Evolutionary conservation across 2,888 invertebrate genomes (phyloP).

Genomic region (Ommatoiulus sabulosus): DNA sequence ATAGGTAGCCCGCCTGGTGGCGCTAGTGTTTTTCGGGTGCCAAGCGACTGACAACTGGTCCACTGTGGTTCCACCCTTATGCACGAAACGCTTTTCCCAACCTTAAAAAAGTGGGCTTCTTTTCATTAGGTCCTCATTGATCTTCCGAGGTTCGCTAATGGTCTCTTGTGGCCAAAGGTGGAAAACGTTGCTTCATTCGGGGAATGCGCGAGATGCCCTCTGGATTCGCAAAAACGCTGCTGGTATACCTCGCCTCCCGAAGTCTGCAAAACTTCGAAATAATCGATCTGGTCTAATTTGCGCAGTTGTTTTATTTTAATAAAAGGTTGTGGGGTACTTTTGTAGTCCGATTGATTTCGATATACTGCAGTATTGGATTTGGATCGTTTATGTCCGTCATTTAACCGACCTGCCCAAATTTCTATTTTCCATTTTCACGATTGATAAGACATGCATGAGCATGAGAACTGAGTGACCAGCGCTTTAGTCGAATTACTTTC

Average conservation of each 20-base stretch:
- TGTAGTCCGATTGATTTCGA: not conserved
- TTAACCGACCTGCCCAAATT: too few relatives aligned
- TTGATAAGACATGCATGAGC: too few relatives aligned
- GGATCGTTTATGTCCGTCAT: too few relatives aligned
- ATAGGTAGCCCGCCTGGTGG: too few relatives aligned
- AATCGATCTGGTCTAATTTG: constrained; percentile 6
- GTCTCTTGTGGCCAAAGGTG: constrained; percentile 6
- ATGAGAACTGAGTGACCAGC: too few relatives aligned
- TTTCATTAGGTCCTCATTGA: constrained; percentile 14
- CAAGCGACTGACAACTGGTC: too few relatives aligned
- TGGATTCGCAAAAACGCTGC: not conserved
- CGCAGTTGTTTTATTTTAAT: not conserved
- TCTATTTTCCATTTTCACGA: not conserved
- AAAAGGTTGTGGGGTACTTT: not conserved
- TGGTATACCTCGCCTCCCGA: not conserved
- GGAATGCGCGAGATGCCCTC: not conserved
- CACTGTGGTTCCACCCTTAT: too few relatives aligned
- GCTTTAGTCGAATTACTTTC: too few relatives aligned
- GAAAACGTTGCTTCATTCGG: not conserved
- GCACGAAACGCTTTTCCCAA: constrained; percentile 22
- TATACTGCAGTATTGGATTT: too few relatives aligned
- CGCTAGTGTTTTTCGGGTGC: too few relatives aligned
- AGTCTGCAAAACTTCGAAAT: not conserved
- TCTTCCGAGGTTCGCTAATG: not conserved
- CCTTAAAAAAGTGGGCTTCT: not conserved